These are phyloP conservation scores for Diplazon laetatorius DNA, from an alignment of 2,888 invertebrate genomes.

Conservation along the genomic window DNA sequence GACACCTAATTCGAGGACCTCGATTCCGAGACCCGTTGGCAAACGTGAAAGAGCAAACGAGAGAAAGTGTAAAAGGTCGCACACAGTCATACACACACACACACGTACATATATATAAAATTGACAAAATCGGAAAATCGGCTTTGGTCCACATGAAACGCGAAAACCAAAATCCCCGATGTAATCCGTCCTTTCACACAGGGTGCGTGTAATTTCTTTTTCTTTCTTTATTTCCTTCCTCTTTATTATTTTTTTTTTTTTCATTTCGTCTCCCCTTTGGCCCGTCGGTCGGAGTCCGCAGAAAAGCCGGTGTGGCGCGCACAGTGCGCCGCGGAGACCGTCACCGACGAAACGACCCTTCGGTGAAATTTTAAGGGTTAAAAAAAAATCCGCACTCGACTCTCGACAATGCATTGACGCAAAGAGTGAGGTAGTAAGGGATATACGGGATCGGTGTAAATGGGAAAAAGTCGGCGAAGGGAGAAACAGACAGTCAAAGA, in stretches of 20 bases:
- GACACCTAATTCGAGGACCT: constrained; percentile 77
- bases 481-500: constrained; percentile 4
- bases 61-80: constrained; percentile 13
- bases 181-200: constrained; percentile 81
- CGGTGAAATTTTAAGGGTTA: constrained; percentile 80
- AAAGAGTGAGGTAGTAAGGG: constrained; percentile 55
- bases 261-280: constrained; percentile 61
- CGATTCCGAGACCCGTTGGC: not conserved
- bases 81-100: not conserved
- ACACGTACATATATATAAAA: constrained; percentile 11
- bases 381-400: constrained; percentile 81
- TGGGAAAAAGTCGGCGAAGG: constrained; percentile 61
- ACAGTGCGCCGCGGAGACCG: constrained; percentile 54
- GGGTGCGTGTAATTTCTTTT: constrained; percentile 74
- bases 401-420: constrained; percentile 76
- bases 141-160: constrained; percentile 80
- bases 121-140: constrained; percentile 81
- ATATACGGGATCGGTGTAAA: constrained; percentile 50
- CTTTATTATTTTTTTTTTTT: constrained; percentile 53
- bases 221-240: too few relatives aligned
- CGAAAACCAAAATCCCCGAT: constrained; percentile 82
- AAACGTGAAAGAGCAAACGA: constrained; percentile 6
- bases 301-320: constrained; percentile 57
- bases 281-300: constrained; percentile 61
- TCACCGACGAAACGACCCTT: constrained; percentile 69